A percentile compares a stretch with the other conserved stretches of the same genome.
Evolutionary conservation across 1,140 invertebrate species (phyloP).

Genomic region (Adelges cooleyi): DNA sequence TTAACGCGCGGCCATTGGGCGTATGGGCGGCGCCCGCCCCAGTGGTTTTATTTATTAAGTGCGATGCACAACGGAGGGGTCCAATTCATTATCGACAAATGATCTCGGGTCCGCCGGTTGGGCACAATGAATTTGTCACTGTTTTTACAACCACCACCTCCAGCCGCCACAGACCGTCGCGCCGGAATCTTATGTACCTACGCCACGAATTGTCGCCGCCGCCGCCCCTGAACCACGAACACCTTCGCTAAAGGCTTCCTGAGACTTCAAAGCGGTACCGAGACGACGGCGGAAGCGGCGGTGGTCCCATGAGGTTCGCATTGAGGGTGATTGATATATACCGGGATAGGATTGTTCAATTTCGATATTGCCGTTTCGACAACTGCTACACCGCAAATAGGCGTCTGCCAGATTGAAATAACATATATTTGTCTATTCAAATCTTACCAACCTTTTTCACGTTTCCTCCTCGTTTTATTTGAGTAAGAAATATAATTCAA

Average conservation of each 20-base stretch:
- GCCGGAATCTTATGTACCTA: background rate
- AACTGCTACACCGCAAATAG: background rate
- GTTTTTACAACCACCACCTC: background rate
- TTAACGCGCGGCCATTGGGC: constrained; percentile 14
- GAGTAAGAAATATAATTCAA: too few species aligned
- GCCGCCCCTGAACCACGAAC: too few species aligned
- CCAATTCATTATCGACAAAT: constrained; percentile 29
- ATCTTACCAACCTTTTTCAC: too few species aligned
- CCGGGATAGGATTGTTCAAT: constrained; percentile 1
- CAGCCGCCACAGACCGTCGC: background rate
- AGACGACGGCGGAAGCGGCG: background rate
- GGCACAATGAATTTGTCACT: constrained; percentile 15
- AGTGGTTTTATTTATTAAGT: constrained; percentile 27
- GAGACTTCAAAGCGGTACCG: too few species aligned
- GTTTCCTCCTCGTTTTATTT: too few species aligned
- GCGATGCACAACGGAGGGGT: constrained; percentile 13
- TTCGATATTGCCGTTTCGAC: background rate
- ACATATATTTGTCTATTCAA: too few species aligned
- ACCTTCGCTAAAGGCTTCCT: background rate
- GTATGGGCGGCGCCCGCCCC: constrained; percentile 10
- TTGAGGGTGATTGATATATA: constrained; percentile 1
- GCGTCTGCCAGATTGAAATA: too few species aligned
- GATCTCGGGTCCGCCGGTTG: constrained; percentile 11
- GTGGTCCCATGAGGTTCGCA: background rate
- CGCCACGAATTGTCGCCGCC: background rate